phyloP scores from a whole-genome alignment of 2,113 vertebrate genomes.

The Ceyx margarethae region DNA sequence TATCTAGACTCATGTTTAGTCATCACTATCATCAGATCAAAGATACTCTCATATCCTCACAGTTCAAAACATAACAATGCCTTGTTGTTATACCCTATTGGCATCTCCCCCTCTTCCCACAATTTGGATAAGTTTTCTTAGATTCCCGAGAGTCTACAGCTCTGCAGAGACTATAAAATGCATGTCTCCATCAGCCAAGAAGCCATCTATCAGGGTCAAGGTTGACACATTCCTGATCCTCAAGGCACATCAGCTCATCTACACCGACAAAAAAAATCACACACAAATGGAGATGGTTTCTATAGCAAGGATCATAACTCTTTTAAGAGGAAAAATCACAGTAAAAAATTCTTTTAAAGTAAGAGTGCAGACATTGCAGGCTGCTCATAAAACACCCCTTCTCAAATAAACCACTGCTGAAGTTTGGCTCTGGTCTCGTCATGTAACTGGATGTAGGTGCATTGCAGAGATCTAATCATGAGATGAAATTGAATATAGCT shows the following conservation, averaged over 20 bases:
- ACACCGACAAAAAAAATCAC: not conserved
- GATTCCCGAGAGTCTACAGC: not conserved
- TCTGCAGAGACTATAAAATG: not conserved
- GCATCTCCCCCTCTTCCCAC: not conserved
- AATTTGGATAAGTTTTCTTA: not conserved
- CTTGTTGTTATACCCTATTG: not conserved
- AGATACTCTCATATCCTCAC: not conserved
- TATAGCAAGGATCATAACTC: not conserved
- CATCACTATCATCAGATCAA: not conserved
- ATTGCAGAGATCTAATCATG: conserved; percentile 12
- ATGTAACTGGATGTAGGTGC: not conserved
- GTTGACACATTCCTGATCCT: not conserved
- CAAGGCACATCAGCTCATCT: not conserved
- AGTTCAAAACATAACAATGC: not conserved
- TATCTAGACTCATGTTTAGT: not conserved
- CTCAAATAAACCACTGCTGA: not conserved
- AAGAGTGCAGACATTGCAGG: not conserved
- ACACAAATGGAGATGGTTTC: not conserved
- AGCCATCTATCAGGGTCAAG: not conserved
- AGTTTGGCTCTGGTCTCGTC: not conserved
- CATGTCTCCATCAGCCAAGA: not conserved
- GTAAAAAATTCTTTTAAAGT: not conserved
- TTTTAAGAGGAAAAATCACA: not conserved
- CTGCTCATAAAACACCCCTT: not conserved
- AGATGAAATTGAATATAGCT: conserved; percentile 36